Evolutionary conservation across 2,797 vertebrate species (phyloP), one percentile per base, ranked within the genome.

Genomic region (Picus viridis): DNA sequence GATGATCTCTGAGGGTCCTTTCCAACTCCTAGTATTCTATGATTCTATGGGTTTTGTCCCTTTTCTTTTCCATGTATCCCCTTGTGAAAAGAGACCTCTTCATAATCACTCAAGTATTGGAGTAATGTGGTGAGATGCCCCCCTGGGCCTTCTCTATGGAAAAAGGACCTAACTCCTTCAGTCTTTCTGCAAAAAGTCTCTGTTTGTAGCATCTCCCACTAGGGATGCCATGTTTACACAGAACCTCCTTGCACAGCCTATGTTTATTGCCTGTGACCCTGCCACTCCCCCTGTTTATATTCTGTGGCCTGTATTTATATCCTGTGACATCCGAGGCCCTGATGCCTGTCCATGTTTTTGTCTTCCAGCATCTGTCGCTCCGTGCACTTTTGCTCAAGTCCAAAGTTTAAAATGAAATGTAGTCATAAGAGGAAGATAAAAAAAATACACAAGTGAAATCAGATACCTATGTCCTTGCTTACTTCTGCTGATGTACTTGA

Each of bases 401-500:
- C 78, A 80, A 79, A 90, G 86, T 85, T 88, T 90, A 71, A 75
- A 84, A 82, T 63, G 7, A 85, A 94, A 88, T 67, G 53, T 58
- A 89, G 80, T 80, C 83, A 74, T 77, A 93, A 89, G 69, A 1
- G 2, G 72, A 93, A 95, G 61, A 88, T 75, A 36, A 65, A 95
- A 89, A 89, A 90, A 88, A 74, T 7, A 8, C 51, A 49, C 24
- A 39, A 89, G 30, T 82, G 92, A 96, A 96, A 95, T 23, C 56
- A 91, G 92, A 94, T 83, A 92, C 80, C 88, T 79, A 64, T 77
- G 83, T 77, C 83, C 72, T 91, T 79, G 62, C 0, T 4, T 78
- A 63, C 19, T 88, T 92, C 71, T 94, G 75, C 77, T 56, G 56
- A 83, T 89, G 70, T 83, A 91, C 93, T 94, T 91, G 93, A 80